Conservation (phyloP, 2,113 vertebrate genomes). For the Cranoglanis bouderius region DNA sequence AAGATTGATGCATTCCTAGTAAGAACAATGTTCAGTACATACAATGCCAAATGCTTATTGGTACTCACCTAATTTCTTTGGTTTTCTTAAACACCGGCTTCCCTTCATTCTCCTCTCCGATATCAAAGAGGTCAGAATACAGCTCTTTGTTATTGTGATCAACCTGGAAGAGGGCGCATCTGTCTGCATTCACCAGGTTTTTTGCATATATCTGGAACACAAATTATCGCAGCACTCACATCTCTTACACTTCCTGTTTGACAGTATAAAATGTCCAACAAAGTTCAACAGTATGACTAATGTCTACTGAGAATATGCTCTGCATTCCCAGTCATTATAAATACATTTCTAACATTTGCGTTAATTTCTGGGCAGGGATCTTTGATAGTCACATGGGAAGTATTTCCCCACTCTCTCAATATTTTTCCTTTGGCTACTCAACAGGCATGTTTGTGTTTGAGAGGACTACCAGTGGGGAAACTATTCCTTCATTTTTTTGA, state of each 20-base stretch:
- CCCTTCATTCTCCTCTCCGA: constrained; percentile 96
- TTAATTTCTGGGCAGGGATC: constrained; percentile 1
- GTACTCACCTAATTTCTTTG: constrained; percentile 95
- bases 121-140: constrained; percentile 97
- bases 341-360: background rate
- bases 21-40: background rate
- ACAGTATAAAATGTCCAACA: background rate
- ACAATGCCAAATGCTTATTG: background rate
- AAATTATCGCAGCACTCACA: constrained; percentile 43
- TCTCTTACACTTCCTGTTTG: background rate
- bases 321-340: background rate
- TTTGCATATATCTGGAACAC: constrained; percentile 98
- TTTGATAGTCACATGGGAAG: constrained; percentile 2
- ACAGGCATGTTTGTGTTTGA: background rate
- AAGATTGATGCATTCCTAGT: background rate
- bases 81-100: constrained; percentile 98
- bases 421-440: background rate
- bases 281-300: constrained; percentile 2
- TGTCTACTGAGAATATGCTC: background rate
- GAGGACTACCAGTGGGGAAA: background rate
- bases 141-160: constrained; percentile 97
- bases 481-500: background rate
- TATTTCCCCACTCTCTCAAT: constrained; percentile 5
- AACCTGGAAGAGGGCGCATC: constrained; percentile 99
- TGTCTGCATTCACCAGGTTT: constrained; percentile 98